Percentiles rank a stretch among this genome's conserved stretches.
These are phyloP conservation scores for Periparus ater DNA, from an alignment of 2,797 vertebrate species.

Conservation along the genomic window DNA sequence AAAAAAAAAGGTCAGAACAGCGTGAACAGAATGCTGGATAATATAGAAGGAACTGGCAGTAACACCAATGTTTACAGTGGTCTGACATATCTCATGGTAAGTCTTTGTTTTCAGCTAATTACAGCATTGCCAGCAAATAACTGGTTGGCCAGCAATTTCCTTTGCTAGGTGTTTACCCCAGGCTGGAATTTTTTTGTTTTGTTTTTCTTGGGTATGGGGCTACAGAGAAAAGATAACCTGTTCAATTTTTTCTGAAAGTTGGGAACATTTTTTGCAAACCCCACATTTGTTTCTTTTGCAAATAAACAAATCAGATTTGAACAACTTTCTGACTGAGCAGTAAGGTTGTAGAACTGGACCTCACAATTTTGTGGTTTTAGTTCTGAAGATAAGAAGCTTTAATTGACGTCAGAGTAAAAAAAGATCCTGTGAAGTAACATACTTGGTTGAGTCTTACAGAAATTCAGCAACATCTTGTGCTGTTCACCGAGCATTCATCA, in stretches of 20 bases:
- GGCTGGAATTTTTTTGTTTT: background rate
- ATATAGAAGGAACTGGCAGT: slow-evolving; percentile 1
- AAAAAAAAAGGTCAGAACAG: background rate
- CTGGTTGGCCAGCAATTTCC: background rate
- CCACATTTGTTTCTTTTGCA: background rate
- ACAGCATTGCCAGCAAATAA: background rate
- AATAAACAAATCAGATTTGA: background rate
- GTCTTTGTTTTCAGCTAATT: background rate
- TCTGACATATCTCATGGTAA: background rate
- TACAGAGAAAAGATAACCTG: background rate
- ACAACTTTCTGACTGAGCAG: background rate
- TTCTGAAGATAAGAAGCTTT: background rate
- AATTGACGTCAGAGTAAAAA: background rate
- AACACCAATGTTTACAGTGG: background rate
- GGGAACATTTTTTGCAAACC: background rate
- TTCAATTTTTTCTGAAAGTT: background rate
- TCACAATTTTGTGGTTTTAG: background rate
- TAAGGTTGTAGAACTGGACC: background rate
- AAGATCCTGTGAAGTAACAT: background rate
- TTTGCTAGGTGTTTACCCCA: background rate
- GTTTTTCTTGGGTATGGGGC: background rate
- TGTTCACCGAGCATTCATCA: background rate
- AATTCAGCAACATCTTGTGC: background rate
- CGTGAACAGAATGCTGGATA: background rate
- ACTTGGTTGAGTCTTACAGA: background rate